Conservation (phyloP, 2,888 invertebrate species). For the Bellardia bayeri region DNA sequence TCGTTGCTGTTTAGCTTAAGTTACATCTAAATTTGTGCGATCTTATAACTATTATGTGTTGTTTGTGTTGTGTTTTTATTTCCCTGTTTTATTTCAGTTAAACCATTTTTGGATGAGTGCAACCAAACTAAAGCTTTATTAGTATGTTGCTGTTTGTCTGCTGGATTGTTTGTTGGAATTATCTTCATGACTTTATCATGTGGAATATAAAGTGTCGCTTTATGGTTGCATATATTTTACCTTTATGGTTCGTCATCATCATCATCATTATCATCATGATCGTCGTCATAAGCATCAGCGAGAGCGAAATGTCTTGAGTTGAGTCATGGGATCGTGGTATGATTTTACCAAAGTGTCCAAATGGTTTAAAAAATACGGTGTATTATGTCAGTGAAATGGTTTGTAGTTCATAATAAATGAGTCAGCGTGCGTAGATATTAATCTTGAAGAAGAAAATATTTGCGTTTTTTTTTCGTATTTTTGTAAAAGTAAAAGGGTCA, state of each 20-base stretch:
- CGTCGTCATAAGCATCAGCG: constrained; percentile 51
- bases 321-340: constrained; percentile 63
- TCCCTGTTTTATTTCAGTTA: constrained; percentile 28
- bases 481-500: constrained; percentile 21
- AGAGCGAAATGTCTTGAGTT: constrained; percentile 44
- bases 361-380: constrained; percentile 67
- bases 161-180: constrained; percentile 59
- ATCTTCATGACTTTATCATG: constrained; percentile 73
- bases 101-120: constrained; percentile 61
- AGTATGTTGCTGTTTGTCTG: constrained; percentile 36
- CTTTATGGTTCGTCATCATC: constrained; percentile 73
- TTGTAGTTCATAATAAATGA: constrained; percentile 71
- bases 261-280: constrained; percentile 32
- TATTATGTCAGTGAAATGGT: constrained; percentile 71
- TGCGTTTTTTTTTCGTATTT: background rate
- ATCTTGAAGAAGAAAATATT: constrained; percentile 46
- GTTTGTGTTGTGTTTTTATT: constrained; percentile 43
- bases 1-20: constrained; percentile 67
- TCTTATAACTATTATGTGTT: constrained; percentile 53
- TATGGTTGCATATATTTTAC: constrained; percentile 72
- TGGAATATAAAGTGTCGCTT: constrained; percentile 73
- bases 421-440: constrained; percentile 70
- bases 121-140: constrained; percentile 54
- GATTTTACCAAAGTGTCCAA: constrained; percentile 62
- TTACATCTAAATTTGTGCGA: constrained; percentile 75